Evolutionary conservation across 1,140 invertebrate species (phyloP).

Genomic region (Anastrepha obliqua): DNA sequence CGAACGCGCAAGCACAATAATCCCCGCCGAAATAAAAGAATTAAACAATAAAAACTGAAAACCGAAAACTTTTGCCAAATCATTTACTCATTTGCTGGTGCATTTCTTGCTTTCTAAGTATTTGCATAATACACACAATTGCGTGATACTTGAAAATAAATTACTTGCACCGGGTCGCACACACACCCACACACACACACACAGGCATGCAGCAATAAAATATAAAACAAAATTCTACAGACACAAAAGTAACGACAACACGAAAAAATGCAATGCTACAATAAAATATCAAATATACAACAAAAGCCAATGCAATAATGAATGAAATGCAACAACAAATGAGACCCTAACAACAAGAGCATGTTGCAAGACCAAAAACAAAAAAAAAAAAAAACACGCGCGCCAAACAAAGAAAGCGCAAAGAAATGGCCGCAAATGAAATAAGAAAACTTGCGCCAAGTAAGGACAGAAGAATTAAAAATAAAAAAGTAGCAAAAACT

Average conservation of each 20-base stretch:
- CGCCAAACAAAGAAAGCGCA: constrained; percentile 24
- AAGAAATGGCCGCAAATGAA: constrained; percentile 27
- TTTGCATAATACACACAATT: constrained; percentile 50
- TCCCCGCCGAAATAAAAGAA: background rate
- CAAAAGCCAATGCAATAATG: constrained; percentile 3
- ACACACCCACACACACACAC: background rate
- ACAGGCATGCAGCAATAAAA: background rate
- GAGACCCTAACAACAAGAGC: background rate
- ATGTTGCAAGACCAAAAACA: background rate
- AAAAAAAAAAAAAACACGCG: background rate
- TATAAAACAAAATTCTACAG: background rate
- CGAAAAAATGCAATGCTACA: background rate
- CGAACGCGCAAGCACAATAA: background rate
- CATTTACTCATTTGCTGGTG: constrained; percentile 22
- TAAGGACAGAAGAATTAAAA: background rate
- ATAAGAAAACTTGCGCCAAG: background rate
- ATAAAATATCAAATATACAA: background rate
- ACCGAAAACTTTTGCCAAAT: background rate
- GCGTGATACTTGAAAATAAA: constrained; percentile 50
- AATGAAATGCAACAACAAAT: constrained; percentile 46
- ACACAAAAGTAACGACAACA: constrained; percentile 28
- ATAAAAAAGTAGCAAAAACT: background rate
- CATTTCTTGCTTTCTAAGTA: background rate
- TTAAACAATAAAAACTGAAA: background rate
- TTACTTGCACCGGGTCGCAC: constrained; percentile 24